Percentiles rank a stretch among this genome's conserved stretches.
Evolutionary conservation across 2,797 vertebrate genomes (phyloP).

Genomic region (Sebastes umbrosus): DNA sequence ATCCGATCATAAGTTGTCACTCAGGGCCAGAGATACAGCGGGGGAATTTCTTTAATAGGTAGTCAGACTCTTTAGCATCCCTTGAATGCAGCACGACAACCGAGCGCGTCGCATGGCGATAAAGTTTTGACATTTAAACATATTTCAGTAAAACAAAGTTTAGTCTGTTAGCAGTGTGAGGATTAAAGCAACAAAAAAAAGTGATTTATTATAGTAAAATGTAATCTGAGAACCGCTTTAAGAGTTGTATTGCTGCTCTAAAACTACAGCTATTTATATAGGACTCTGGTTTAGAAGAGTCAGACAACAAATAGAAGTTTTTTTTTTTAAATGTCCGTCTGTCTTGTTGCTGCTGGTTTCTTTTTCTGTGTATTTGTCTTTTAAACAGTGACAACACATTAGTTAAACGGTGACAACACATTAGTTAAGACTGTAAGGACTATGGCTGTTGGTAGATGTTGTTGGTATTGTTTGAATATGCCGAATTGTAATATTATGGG

Average conservation of each 20-base stretch:
- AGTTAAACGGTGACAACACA: too few species aligned
- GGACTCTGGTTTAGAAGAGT: neutral
- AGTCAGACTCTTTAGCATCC: too few species aligned
- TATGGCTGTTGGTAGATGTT: too few species aligned
- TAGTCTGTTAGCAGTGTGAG: neutral
- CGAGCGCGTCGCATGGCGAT: too few species aligned
- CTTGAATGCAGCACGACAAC: too few species aligned
- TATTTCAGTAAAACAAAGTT: neutral
- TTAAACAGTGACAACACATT: neutral
- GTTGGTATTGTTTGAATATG: too few species aligned
- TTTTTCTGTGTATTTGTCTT: neutral
- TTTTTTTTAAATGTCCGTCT: neutral
- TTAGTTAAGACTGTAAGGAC: too few species aligned
- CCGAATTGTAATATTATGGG: too few species aligned
- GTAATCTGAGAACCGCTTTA: neutral
- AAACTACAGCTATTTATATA: neutral
- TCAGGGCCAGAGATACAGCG: too few species aligned
- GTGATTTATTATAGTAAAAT: neutral
- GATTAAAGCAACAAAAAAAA: neutral
- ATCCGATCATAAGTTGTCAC: too few species aligned
- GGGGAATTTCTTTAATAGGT: too few species aligned
- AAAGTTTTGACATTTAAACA: too few species aligned
- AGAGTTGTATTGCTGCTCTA: neutral
- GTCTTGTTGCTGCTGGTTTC: constrained; percentile 10
- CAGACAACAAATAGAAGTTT: neutral